Percentiles rank a stretch among this genome's conserved stretches.
These are phyloP conservation scores for Lichenostomus cassidix DNA, from an alignment of 2,113 vertebrate genomes.

Conservation along the genomic window DNA sequence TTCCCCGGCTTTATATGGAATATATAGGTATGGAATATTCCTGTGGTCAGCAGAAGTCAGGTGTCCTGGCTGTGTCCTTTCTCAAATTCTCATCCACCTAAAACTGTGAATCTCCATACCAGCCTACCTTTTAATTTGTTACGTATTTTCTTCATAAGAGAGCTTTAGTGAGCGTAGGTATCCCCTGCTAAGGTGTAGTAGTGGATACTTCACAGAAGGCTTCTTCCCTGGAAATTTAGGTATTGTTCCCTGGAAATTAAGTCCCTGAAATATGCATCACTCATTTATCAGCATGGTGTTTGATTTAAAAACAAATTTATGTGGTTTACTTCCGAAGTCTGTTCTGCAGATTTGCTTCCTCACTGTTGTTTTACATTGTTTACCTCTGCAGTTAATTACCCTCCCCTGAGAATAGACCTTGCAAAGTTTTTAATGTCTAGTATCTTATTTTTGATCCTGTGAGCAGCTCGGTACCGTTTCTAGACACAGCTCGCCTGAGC, in stretches of 20 bases:
- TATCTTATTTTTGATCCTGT: neutral
- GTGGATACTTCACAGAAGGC: neutral
- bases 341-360: neutral
- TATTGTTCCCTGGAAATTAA: neutral
- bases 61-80: neutral
- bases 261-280: neutral
- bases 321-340: neutral
- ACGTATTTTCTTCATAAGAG: neutral
- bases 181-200: rapidly evolving
- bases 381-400: neutral
- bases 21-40: neutral
- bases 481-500: neutral
- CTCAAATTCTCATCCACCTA: neutral
- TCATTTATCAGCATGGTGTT: neutral
- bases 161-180: neutral
- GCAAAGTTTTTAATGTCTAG: neutral
- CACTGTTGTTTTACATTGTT: neutral
- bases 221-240: neutral
- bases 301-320: neutral
- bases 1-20: too few species aligned
- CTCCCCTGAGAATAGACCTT: neutral
- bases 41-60: neutral
- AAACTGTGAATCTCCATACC: neutral
- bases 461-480: neutral
- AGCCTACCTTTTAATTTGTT: neutral